A percentile compares a stretch with the other conserved stretches of the same genome.
These are phyloP conservation scores for Drosophila ohnishii DNA, from an alignment of 1,140 invertebrate genomes.

Conservation along the genomic window DNA sequence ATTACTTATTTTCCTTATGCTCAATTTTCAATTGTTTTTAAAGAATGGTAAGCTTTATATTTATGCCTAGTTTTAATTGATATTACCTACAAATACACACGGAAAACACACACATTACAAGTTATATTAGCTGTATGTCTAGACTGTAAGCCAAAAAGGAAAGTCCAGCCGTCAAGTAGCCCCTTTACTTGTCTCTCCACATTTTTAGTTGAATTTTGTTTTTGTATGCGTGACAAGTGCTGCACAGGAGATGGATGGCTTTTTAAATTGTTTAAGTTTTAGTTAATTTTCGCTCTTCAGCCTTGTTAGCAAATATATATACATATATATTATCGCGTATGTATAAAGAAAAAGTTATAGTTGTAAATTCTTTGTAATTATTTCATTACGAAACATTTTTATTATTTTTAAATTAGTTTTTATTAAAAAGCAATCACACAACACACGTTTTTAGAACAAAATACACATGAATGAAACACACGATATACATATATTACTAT, in stretches of 20 bases:
- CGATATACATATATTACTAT: conserved; percentile 36
- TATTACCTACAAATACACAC: conserved; percentile 44
- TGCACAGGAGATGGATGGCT: conserved; percentile 48
- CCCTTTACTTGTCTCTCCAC: background rate
- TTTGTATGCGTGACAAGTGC: conserved; percentile 35
- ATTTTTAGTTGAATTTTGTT: conserved; percentile 74
- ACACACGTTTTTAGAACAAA: conserved; percentile 72
- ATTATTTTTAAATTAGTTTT: conserved; percentile 69
- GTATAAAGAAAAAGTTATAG: conserved; percentile 59
- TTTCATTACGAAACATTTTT: conserved; percentile 62
- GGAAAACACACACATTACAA: conserved; percentile 39
- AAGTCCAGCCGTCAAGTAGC: conserved; percentile 1
- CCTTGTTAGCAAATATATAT: conserved; percentile 54
- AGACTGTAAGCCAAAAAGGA: conserved; percentile 45
- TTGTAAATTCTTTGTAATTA: conserved; percentile 58
- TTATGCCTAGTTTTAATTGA: conserved; percentile 76
- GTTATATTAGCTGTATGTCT: conserved; percentile 52
- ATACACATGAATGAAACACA: conserved; percentile 53
- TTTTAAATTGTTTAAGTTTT: conserved; percentile 72
- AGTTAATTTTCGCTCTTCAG: conserved; percentile 66
- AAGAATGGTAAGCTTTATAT: conserved; percentile 75
- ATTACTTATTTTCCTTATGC: conserved; percentile 66
- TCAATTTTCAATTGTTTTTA: conserved; percentile 62
- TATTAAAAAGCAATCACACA: conserved; percentile 62
- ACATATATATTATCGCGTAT: conserved; percentile 39